These are phyloP conservation scores for Polydrusus tereticollis DNA, from an alignment of 2,888 invertebrate genomes.

Conservation along the genomic window DNA sequence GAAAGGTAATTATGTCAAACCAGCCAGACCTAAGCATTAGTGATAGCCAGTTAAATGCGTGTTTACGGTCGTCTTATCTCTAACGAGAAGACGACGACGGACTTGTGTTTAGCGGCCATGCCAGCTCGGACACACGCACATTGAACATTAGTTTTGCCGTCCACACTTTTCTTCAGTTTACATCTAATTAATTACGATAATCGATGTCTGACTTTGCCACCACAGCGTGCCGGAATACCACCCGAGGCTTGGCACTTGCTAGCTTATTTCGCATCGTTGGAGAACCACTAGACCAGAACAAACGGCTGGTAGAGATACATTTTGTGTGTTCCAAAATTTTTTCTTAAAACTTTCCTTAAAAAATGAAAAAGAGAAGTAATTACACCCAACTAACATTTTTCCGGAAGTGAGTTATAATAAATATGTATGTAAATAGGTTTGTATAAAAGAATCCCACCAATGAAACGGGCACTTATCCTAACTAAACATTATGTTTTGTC, in stretches of 20 bases:
- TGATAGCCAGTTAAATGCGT: conserved; percentile 57
- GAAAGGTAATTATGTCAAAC: conserved; percentile 56
- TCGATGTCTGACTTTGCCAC: conserved; percentile 30
- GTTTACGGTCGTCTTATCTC: conserved; percentile 56
- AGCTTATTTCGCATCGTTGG: conserved; percentile 8
- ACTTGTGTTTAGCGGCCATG: not conserved
- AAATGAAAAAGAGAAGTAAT: too few relatives aligned
- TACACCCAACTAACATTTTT: too few relatives aligned
- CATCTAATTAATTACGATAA: conserved; percentile 43
- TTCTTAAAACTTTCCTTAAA: too few relatives aligned
- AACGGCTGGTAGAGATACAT: too few relatives aligned
- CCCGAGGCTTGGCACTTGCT: conserved; percentile 34
- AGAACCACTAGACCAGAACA: not conserved
- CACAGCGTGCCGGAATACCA: conserved; percentile 27
- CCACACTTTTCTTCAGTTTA: conserved; percentile 38
- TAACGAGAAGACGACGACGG: conserved; percentile 15
- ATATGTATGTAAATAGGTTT: too few relatives aligned
- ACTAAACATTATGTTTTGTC: not conserved
- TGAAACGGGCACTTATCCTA: too few relatives aligned
- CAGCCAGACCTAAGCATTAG: conserved; percentile 54
- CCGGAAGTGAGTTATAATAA: too few relatives aligned
- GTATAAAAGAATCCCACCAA: too few relatives aligned
- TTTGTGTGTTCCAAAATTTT: too few relatives aligned
- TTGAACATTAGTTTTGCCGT: conserved; percentile 38
- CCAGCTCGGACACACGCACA: conserved; percentile 40